Base-by-base conservation (phyloP, 1,140 invertebrate species). In the Acromyrmex charruanus region DNA sequence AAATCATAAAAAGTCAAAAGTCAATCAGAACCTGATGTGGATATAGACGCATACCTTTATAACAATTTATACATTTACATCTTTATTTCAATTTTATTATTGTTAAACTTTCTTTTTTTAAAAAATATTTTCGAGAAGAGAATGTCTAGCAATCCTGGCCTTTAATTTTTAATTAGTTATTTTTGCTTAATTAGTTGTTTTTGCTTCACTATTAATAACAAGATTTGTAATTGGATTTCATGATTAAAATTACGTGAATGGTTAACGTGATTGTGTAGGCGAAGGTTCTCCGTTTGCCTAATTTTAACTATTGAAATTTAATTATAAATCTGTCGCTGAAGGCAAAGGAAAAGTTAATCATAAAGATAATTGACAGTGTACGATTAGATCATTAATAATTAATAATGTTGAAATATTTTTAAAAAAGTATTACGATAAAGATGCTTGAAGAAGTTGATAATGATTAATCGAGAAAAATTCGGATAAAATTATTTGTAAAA, bases 251-350 rank as follows among this genome's bases (percentile, higher is more conserved):
- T 82, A 61, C 12, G 18, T 25, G 12, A 82, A 72, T 59, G 39
- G 25, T 59, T 44, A 82, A 18, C 39, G 18, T 21, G 39, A 44
- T 72, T 58, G 25, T 82, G n/a, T 59, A 51, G 21, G n/a, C 65
- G 25, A 16, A 6, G 12, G 10, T 72, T 59, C 2, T 61, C 28
- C 28, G 75, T 51, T 49, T 16, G 35, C 7, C 21, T 74, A 82
- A 82, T 74, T 82, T 82, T 49, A 72, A 25, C n/a, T 25, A 49
- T 10, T 25, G 7, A 74, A 59, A 79, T 66, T n/a, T 61, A 82
- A 82, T 82, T 82, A 61, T 82, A 31, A 28, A 59, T 72, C 18
- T 72, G 7, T 28, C 25, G 28, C 21, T 85, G n/a, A 85, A 85
- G 16, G 21, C 31, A 61, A 44, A 68, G 28, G 5, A n/a, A 7